phyloP scores from a whole-genome alignment of 2,113 vertebrate genomes.

The Psittacara wagleri region DNA sequence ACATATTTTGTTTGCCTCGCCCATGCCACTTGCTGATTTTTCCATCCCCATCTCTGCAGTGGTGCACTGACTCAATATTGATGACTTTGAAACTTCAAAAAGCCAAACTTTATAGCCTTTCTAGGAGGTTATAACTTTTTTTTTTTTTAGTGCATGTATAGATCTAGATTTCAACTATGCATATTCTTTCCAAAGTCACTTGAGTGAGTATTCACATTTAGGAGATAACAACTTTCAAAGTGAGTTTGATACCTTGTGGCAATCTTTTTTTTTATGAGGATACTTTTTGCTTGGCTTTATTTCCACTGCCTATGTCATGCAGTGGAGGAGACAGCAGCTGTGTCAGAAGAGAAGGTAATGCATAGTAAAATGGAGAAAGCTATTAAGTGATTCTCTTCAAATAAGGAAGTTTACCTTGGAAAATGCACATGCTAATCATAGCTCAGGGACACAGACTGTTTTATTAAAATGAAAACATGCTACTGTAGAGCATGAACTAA shows the following conservation, averaged over 20 bases:
- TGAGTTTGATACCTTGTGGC: background rate
- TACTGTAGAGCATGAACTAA: background rate
- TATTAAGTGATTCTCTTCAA: background rate
- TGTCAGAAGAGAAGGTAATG: background rate
- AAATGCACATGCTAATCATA: background rate
- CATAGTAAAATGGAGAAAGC: background rate
- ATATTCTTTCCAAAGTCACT: background rate
- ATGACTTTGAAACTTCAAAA: background rate
- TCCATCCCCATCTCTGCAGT: background rate
- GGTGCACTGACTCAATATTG: background rate
- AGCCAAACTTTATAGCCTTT: background rate
- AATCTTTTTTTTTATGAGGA: background rate
- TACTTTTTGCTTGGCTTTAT: background rate
- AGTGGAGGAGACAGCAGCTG: background rate
- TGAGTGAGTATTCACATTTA: background rate
- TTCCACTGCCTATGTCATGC: background rate
- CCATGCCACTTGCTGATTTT: background rate
- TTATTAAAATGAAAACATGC: constrained; percentile 27
- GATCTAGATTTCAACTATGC: background rate
- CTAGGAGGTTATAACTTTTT: background rate
- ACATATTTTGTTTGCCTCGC: background rate
- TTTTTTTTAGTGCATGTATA: background rate
- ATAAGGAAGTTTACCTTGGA: background rate
- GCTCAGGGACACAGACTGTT: background rate
- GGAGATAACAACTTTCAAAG: background rate